Evolutionary conservation across 2,888 invertebrate species (phyloP), one percentile per base, ranked within the genome.

Genomic region (Ceraclea dissimilis): DNA sequence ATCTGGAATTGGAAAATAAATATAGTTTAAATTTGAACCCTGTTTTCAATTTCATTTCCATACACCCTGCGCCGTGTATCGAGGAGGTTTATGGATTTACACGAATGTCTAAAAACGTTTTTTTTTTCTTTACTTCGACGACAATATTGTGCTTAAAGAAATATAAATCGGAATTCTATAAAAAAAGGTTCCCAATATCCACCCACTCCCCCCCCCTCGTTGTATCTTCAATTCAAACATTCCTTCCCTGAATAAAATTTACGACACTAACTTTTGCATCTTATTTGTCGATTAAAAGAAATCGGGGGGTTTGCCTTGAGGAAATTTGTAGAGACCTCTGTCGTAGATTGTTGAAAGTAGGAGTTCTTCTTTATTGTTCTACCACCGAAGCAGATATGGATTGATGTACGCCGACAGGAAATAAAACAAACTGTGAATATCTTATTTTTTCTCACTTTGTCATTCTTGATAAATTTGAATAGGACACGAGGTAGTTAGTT

Each of bases 191-290:
- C 51, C 20, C 51, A 49, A 43, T 54, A 31, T 31, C 6, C 31
- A 20, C 13, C 20, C 13, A 20, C 21, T 34, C 11, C 22, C 19
- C 22, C 54, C 47, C 34, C 47, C 50, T 44, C 47, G 17, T 4
- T 47, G 31, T 31, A 31, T 48, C 49, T 18, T 44, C 55, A 49
- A 20, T 31, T 19, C 34, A 21, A 39, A 50, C 58, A 61, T 59
- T 61, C 61, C 55, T 59, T 54, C 55, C 49, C 53, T 31, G n/a
- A 39, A 39, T 58, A 49, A 61, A 61, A 61, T 61, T 61, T 61
- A 61, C 61, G 61, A 57, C 59, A 56, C 56, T 55, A 61, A 59
- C 57, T 59, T 61, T 10, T 61, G 59, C 61, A 61, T 61, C 61
- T 59, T 59, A 59, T 61, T 61, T 61, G 59, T 52, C 61, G 61